Base-by-base conservation (phyloP, 2,888 invertebrate species). In the Catocala sponsa region DNA sequence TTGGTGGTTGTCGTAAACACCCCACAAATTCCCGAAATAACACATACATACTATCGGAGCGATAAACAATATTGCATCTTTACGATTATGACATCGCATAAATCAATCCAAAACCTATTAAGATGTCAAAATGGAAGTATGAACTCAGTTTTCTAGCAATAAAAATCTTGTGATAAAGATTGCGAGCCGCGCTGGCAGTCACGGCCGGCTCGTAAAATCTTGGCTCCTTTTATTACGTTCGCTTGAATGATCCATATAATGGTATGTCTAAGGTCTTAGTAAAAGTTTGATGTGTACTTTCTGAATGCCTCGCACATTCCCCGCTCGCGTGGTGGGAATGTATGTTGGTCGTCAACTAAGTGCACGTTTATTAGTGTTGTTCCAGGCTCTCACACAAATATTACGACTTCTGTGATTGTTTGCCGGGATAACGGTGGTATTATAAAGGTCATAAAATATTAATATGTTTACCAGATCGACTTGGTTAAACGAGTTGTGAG, bases 191-290 rank as follows among this genome's bases (percentile, higher is more conserved):
- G 70, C 71, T 9, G 68, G 79, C 62, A 83, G 86, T 84, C 86
- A 84, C 84, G 85, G 79, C 48, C 51, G 59, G 74, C 72, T 88
- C 91, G 85, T 92, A 90, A 92, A 92, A 90, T 90, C 88, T 85
- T 81, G 79, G 78, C 79, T 78, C 64, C 79, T 82, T 88, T 88
- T 91, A 91, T 88, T 85, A 84, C 85, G 77, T 76, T 75, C 80
- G 74, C 76, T 72, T 76, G 84, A 88, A 91, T 86, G 84, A 83
- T 83, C 84, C 82, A 80, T 81, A 85, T 89, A 87, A 90, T 85
- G 73, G 80, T 77, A 83, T 82, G 83, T 83, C 74, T 82, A 75
- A 83, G 79, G 76, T 74, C 69, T 77, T 71, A 74, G 78, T 86
- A 78, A 87, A 87, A 87, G 64, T 85, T 89, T 86, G 75, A 87